Evolutionary conservation across 2,113 vertebrate genomes (phyloP).

Genomic region (Lophotis ruficrista): DNA sequence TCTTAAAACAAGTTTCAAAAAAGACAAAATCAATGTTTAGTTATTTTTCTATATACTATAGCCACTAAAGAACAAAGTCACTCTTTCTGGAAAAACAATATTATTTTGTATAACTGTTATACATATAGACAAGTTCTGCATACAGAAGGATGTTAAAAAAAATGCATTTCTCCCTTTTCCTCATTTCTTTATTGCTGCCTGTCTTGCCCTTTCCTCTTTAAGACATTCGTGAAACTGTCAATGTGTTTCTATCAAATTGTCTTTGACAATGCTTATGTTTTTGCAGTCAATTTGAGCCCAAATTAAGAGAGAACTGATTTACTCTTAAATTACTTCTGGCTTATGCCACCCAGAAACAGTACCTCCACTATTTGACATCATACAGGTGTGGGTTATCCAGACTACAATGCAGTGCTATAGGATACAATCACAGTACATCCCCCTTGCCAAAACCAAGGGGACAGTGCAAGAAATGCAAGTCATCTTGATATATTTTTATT

Average conservation of each 20-base stretch:
- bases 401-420: rapidly evolving
- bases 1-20: not conserved
- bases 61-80: not conserved
- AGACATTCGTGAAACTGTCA: not conserved
- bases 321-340: not conserved
- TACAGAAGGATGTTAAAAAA: not conserved
- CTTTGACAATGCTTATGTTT: not conserved
- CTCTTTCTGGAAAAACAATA: not conserved
- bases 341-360: not conserved
- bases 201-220: not conserved
- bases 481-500: not conserved
- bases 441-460: not conserved
- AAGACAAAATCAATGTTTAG: not conserved
- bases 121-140: not conserved
- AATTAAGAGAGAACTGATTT: not conserved
- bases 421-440: not conserved
- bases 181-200: not conserved
- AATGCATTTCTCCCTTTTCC: not conserved
- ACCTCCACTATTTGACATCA: not conserved
- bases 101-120: not conserved
- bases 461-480: not conserved
- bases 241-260: not conserved
- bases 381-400: not conserved
- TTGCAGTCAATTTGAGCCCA: not conserved
- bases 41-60: not conserved